Evolutionary conservation across 2,888 invertebrate genomes (phyloP).

Genomic region (Mythimna albipuncta): DNA sequence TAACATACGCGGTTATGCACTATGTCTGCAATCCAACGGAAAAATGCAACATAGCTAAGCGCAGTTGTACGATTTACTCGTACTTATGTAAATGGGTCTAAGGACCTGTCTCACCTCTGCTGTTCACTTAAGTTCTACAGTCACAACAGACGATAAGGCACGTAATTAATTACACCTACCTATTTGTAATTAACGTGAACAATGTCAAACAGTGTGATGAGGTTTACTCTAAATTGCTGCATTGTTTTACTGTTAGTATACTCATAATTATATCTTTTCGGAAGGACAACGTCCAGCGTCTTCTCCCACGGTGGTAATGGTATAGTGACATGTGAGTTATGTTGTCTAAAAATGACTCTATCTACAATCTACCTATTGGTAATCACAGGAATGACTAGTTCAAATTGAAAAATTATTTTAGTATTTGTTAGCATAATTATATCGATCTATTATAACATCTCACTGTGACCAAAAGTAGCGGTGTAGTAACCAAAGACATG

Average conservation of each 20-base stretch:
- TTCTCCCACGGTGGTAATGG: too few relatives aligned
- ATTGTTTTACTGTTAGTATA: neutral
- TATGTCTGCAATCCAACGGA: neutral
- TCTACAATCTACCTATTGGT: too few relatives aligned
- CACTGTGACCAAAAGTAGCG: too few relatives aligned
- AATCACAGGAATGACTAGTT: too few relatives aligned
- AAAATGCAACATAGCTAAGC: conserved; percentile 1
- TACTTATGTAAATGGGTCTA: conserved; percentile 1
- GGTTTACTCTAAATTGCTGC: neutral
- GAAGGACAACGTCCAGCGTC: too few relatives aligned
- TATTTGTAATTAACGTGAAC: conserved; percentile 19
- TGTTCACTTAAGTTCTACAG: neutral
- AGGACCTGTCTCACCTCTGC: neutral
- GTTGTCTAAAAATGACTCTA: too few relatives aligned
- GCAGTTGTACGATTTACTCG: neutral
- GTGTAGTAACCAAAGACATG: too few relatives aligned
- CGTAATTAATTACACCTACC: conserved; percentile 30
- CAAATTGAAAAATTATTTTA: too few relatives aligned
- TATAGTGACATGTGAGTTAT: too few relatives aligned
- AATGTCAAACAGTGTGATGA: neutral
- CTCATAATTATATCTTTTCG: too few relatives aligned
- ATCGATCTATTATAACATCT: too few relatives aligned
- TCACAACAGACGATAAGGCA: conserved; percentile 43
- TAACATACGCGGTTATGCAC: neutral
- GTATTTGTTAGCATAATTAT: too few relatives aligned